Conservation (phyloP, 2,888 invertebrate species). For the Cosmia trapezina region DNA sequence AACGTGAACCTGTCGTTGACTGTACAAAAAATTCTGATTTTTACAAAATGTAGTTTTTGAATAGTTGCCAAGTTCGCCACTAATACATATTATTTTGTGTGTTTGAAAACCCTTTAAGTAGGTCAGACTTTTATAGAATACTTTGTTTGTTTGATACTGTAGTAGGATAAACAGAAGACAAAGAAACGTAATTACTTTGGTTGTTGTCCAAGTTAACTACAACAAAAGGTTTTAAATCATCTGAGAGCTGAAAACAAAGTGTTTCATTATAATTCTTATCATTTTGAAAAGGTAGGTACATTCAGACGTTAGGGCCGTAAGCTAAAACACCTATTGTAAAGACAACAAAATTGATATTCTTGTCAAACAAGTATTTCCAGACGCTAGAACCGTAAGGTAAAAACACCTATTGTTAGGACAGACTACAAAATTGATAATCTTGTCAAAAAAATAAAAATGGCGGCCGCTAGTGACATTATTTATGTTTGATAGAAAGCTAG, state of each 20-base stretch:
- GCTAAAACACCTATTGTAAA: not conserved
- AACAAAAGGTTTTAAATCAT: conserved; percentile 18
- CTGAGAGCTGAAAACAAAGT: not conserved
- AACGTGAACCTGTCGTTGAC: not conserved
- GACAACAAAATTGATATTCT: not conserved
- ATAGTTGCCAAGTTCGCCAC: conserved; percentile 55
- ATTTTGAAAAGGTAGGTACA: not conserved
- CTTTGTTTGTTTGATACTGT: conserved; percentile 30
- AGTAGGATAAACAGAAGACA: conserved; percentile 32
- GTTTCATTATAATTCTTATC: conserved; percentile 8
- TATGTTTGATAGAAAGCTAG: conserved; percentile 45
- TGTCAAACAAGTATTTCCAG: too few species aligned
- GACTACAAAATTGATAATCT: not conserved
- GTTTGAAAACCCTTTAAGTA: conserved; percentile 55
- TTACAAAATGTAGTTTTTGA: conserved; percentile 53
- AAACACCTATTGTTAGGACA: too few species aligned
- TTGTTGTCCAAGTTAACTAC: conserved; percentile 15
- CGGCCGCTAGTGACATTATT: conserved; percentile 25
- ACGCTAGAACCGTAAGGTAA: too few species aligned
- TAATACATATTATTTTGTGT: conserved; percentile 44
- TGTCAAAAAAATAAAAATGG: conserved; percentile 19
- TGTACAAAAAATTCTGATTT: conserved; percentile 7
- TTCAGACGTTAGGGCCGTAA: not conserved
- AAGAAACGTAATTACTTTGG: conserved; percentile 33
- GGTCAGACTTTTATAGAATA: conserved; percentile 40